Evolutionary conservation across 2,113 vertebrate genomes (phyloP), one percentile per base, ranked within the genome.

Genomic region (Xiphophorus hellerii): DNA sequence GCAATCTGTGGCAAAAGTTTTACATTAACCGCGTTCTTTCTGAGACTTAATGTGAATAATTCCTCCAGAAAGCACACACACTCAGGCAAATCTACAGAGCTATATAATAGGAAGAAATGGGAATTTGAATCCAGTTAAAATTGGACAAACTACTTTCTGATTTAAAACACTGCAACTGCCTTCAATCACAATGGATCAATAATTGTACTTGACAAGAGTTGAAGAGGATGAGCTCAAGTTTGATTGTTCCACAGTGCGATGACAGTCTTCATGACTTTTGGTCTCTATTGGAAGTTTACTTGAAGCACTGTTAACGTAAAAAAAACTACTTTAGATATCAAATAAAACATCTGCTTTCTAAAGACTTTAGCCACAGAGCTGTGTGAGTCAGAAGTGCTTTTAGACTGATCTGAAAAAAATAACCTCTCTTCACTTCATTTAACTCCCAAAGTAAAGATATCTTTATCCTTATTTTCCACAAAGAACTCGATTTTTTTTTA

Each of bases 401-500:
- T 42, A 48, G 71, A 17, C 2, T 66, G 5, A 28, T 73, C n/a
- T 15, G 3, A 0, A n/a, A 30, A n/a, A 67, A 65, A 74, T 37
- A 66, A 66, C 44, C n/a, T 33, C 5, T 0, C 8, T 0, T 6
- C 3, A 42, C 11, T 69, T 79, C 3, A 12, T 33, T 14, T 77
- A 54, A 68, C 66, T 69, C 29, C 31, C 11, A 12, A 31, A 6
- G 64, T 44, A 1, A 22, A 62, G 33, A 58, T 39, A 44, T 42
- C 37, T 60, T 35, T 30, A 79, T 58, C 66, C 37, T n/a, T 1
- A 33, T 51, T 31, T 27, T 74, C 42, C 69, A 31, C 11, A 79
- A 17, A 62, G 66, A 73, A 74, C 48, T 71, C 44, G 42, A 5
- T 30, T 33, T 30, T 13, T 25, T 51, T 22, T 35, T 60, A 64